phyloP scores from a whole-genome alignment of 2,113 vertebrate genomes.

The Phasianus colchicus region DNA sequence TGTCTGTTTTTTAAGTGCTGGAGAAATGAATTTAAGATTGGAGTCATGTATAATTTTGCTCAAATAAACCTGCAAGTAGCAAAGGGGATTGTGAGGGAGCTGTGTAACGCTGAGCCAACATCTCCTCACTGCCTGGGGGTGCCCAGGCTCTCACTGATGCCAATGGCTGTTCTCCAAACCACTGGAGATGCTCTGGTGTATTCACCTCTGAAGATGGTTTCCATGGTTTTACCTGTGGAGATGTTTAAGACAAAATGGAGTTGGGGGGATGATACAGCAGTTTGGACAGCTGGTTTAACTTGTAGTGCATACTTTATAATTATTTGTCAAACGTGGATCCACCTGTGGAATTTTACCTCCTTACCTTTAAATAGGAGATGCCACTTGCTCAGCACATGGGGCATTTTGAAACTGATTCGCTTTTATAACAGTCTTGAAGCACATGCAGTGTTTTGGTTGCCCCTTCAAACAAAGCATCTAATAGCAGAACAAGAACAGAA shows the following conservation, averaged over 20 bases:
- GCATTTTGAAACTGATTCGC: not conserved
- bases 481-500: not conserved
- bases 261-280: not conserved
- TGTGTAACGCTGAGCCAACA: not conserved
- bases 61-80: not conserved
- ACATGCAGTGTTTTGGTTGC: not conserved
- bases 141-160: fast-evolving
- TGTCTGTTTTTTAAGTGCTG: conserved; percentile 27
- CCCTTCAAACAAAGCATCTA: not conserved
- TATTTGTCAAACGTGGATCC: not conserved
- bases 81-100: not conserved
- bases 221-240: not conserved
- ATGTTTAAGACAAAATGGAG: not conserved
- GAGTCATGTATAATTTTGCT: not conserved
- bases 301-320: not conserved
- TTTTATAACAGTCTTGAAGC: not conserved
- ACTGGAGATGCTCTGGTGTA: not conserved
- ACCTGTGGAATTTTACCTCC: not conserved
- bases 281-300: conserved; percentile 40
- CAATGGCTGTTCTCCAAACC: not conserved
- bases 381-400: not conserved
- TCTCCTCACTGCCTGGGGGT: fast-evolving
- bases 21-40: not conserved
- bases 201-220: not conserved
- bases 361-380: not conserved